These are phyloP conservation scores for Fringilla coelebs DNA, from an alignment of 2,797 vertebrate species.

Conservation along the genomic window DNA sequence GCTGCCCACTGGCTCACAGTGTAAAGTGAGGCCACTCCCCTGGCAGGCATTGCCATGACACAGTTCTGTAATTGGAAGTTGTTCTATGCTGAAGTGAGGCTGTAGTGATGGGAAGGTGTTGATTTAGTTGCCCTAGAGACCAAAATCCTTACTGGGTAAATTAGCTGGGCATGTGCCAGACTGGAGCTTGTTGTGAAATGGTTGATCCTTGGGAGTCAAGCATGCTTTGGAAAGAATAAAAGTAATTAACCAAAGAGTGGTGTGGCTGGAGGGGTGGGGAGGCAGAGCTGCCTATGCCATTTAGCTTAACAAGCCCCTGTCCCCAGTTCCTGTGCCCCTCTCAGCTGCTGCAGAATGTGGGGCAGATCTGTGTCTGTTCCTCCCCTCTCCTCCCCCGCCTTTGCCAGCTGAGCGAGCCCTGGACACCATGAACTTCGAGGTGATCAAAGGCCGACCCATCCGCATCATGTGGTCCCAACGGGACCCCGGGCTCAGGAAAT, in stretches of 20 bases:
- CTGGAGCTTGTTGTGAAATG: background rate
- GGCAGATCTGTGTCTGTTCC: background rate
- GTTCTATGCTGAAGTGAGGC: background rate
- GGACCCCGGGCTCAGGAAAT: conserved; percentile 93
- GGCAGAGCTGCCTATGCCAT: background rate
- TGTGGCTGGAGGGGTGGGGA: background rate
- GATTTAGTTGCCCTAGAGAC: background rate
- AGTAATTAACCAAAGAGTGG: background rate
- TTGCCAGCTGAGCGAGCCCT: conserved; percentile 90
- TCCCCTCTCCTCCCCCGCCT: background rate
- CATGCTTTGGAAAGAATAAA: background rate
- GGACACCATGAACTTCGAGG: conserved; percentile 98
- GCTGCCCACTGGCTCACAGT: fast-evolving
- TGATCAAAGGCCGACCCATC: conserved; percentile 94
- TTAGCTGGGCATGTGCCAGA: background rate
- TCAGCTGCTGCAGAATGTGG: background rate
- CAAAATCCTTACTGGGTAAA: background rate
- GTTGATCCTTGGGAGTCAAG: background rate
- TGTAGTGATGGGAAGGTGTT: background rate
- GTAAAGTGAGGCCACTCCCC: background rate
- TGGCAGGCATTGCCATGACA: background rate
- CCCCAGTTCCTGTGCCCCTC: background rate
- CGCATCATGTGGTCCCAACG: conserved; percentile 99
- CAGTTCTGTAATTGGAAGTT: background rate
- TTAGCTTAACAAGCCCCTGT: background rate